Base-by-base conservation (phyloP, 1,140 invertebrate genomes). In the Mizuhopecten yessoensis region DNA sequence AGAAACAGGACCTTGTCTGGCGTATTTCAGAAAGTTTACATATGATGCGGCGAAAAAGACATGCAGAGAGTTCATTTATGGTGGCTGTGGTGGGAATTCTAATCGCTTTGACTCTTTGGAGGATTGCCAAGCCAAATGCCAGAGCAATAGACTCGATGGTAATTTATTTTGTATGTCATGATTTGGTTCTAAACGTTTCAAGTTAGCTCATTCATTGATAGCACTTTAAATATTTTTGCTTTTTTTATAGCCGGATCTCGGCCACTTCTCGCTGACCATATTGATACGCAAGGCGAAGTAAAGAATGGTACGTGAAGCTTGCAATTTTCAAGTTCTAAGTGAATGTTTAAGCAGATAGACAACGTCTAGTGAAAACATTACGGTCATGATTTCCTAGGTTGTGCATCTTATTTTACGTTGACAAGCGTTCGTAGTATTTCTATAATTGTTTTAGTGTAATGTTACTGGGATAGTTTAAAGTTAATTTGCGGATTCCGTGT, bases 1-100 rank as follows among this genome's bases (percentile, higher is more conserved):
- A 57, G 95, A 95, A 29, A 95, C 96, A 49, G 97, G 97, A 33
- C 96, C 97, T 89, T 98, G 97, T 93, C 95, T 97, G 36, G 97
- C 97, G 1, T 97, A 98, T 45, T 75, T 93, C 3, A 86, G 34
- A 33, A 86, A 57, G 75, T 95, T 90, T 89, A 92, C 92, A 86
- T 94, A 92, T 49, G 93, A 94, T 86, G 87, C 89, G 23, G 91
- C 91, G 11, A 91, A 86, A 34, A 88, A 89, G n/a, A 75, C 34
- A 36, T 95, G 94, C 90, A 87, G 94, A 86, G 36, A 88, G 39
- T 94, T 94, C 88, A 90, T 92, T 33, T 94, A 94, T 90, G 93
- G 94, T 57, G 94, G 93, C 86, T 95, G 94, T 90, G 87, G 88
- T 33, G 93, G 94, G 20, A 95, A 95, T 91, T 88, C 93, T 34